Percentiles rank a stretch among this genome's conserved stretches.
Evolutionary conservation across 2,113 vertebrate species (phyloP).

Genomic region (Actinemys pallida): DNA sequence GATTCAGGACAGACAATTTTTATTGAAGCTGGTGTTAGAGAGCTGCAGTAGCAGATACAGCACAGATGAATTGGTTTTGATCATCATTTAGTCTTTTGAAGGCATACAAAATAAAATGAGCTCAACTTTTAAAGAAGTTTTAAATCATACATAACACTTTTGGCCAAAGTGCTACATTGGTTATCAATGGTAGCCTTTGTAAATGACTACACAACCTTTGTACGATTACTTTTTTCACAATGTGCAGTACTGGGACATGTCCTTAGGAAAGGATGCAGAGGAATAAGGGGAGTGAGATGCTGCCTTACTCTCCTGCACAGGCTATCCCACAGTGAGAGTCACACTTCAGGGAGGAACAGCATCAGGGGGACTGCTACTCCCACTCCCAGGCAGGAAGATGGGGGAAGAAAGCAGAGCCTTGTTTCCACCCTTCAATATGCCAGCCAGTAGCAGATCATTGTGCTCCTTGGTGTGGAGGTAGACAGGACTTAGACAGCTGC

Average conservation of each 20-base stretch:
- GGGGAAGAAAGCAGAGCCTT: rapidly evolving
- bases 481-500: background rate
- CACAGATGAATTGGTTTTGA: background rate
- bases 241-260: rapidly evolving
- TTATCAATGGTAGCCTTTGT: background rate
- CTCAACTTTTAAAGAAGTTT: rapidly evolving
- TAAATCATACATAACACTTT: rapidly evolving
- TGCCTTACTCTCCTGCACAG: background rate
- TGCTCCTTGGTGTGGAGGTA: background rate
- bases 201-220: rapidly evolving
- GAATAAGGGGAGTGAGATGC: background rate
- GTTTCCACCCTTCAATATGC: rapidly evolving
- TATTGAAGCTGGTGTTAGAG: background rate
- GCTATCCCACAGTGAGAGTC: background rate
- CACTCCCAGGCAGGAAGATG: background rate
- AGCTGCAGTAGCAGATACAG: background rate
- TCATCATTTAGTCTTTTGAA: rapidly evolving
- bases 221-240: rapidly evolving
- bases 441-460: background rate
- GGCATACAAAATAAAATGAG: background rate
- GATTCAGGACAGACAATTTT: background rate
- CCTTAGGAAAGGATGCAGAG: background rate
- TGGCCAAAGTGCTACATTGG: background rate
- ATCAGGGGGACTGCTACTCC: background rate
- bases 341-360: background rate